phyloP scores from a whole-genome alignment of 2,888 invertebrate species.

The Troides oblongomaculatus region DNA sequence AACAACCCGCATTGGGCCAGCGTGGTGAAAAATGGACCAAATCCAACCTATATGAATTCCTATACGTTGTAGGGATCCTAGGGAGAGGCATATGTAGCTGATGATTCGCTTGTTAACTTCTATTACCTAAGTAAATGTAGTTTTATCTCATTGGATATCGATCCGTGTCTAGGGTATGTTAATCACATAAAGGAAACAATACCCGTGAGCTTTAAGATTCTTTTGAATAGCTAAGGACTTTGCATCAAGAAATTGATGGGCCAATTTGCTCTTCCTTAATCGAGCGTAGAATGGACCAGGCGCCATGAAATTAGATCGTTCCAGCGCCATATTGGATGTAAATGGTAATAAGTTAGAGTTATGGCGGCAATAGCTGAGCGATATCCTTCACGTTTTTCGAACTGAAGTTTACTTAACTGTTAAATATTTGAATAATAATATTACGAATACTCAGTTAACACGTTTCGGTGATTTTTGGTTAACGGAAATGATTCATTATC shows the following conservation, averaged over 20 bases:
- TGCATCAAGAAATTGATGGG: conserved; percentile 63
- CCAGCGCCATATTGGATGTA: conserved; percentile 43
- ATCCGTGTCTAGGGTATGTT: conserved; percentile 15
- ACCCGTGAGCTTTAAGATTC: conserved; percentile 27
- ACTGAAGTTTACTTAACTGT: not conserved
- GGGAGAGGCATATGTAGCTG: no score
- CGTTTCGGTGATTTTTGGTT: no score
- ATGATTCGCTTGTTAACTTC: no score
- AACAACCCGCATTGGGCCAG: no score
- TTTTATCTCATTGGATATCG: conserved; percentile 7
- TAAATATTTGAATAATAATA: no score
- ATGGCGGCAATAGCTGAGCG: conserved; percentile 22
- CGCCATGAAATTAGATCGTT: conserved; percentile 72
- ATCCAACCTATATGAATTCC: no score
- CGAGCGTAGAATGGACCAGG: conserved; percentile 67
- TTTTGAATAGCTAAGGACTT: conserved; percentile 40
- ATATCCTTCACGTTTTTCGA: conserved; percentile 3
- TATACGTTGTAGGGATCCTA: no score
- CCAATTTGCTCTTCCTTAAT: conserved; percentile 72
- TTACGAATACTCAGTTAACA: no score
- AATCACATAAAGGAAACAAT: not conserved
- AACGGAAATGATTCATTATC: no score
- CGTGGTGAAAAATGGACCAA: no score
- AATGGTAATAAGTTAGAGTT: conserved; percentile 35
- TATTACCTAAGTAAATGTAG: no score